Conservation (phyloP, 2,113 vertebrate genomes). For the Rhipidura dahli region DNA sequence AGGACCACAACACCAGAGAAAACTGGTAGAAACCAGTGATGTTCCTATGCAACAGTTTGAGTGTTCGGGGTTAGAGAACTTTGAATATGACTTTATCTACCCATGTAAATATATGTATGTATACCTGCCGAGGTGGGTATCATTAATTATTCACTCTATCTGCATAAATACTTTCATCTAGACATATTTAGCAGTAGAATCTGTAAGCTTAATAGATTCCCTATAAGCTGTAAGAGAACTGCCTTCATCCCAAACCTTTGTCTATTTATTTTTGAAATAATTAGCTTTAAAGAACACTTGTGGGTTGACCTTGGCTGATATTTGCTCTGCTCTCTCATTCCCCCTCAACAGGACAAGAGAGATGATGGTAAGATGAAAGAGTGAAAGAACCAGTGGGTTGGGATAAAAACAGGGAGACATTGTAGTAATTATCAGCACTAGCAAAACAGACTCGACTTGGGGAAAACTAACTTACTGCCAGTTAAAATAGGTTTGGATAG, state of each 20-base stretch:
- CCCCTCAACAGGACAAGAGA: not conserved
- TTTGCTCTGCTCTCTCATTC: not conserved
- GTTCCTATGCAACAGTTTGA: not conserved
- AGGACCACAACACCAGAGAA: not conserved
- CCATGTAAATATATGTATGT: not conserved
- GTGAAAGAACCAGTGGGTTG: not conserved
- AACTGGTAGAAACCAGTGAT: not conserved
- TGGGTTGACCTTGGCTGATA: not conserved
- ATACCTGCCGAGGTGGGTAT: accelerated
- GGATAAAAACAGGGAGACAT: not conserved
- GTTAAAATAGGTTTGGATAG: not conserved
- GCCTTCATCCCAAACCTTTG: not conserved
- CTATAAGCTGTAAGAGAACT: not conserved
- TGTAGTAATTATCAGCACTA: not conserved
- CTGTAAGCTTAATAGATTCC: not conserved
- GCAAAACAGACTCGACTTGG: not conserved
- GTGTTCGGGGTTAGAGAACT: not conserved
- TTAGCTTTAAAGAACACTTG: not conserved
- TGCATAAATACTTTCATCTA: not conserved
- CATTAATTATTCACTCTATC: not conserved
- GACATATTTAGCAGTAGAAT: not conserved
- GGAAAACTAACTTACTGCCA: not conserved
- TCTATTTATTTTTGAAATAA: not conserved
- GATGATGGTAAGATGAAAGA: not conserved
- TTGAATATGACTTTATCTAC: not conserved